A percentile compares a stretch with the other conserved stretches of the same genome.
These are phyloP conservation scores for Zygaena filipendulae DNA, from an alignment of 2,888 invertebrate genomes.

Conservation along the genomic window DNA sequence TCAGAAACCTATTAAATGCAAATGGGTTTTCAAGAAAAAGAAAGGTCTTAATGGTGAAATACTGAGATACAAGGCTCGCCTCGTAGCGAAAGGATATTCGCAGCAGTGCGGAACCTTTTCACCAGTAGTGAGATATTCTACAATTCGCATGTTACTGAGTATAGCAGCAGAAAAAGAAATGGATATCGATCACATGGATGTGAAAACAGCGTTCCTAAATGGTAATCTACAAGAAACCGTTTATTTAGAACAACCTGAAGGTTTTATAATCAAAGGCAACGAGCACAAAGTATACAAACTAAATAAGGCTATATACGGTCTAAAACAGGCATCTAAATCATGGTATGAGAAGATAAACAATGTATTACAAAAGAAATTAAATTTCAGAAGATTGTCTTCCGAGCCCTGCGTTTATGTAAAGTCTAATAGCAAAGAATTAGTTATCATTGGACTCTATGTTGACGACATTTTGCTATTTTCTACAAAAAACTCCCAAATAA, in stretches of 20 bases:
- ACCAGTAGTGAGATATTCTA: constrained; percentile 13
- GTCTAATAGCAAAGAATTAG: too few species aligned
- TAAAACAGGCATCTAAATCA: too few species aligned
- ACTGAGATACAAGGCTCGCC: constrained; percentile 10
- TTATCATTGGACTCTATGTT: too few species aligned
- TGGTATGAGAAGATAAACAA: constrained; percentile 11
- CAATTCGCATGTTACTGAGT: constrained; percentile 8
- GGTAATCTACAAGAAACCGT: constrained; percentile 12
- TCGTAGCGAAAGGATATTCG: constrained; percentile 12
- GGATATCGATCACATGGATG: constrained; percentile 15
- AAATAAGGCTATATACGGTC: too few species aligned
- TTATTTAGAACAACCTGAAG: constrained; percentile 15
- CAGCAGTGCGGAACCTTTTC: constrained; percentile 13
- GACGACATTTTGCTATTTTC: too few species aligned
- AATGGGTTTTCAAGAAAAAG: constrained; percentile 11
- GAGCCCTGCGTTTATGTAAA: constrained; percentile 15
- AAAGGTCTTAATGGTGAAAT: constrained; percentile 6
- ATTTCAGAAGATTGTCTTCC: constrained; percentile 4
- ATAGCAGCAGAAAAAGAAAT: constrained; percentile 7
- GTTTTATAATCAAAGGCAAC: constrained; percentile 8
- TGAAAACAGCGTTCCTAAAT: constrained; percentile 17
- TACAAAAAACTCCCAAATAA: too few species aligned
- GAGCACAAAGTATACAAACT: too few species aligned
- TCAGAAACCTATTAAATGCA: constrained; percentile 7
- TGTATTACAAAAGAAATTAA: constrained; percentile 7